Evolutionary conservation across 2,888 invertebrate genomes (phyloP).

Genomic region (Caenorhabditis sulstoni): DNA sequence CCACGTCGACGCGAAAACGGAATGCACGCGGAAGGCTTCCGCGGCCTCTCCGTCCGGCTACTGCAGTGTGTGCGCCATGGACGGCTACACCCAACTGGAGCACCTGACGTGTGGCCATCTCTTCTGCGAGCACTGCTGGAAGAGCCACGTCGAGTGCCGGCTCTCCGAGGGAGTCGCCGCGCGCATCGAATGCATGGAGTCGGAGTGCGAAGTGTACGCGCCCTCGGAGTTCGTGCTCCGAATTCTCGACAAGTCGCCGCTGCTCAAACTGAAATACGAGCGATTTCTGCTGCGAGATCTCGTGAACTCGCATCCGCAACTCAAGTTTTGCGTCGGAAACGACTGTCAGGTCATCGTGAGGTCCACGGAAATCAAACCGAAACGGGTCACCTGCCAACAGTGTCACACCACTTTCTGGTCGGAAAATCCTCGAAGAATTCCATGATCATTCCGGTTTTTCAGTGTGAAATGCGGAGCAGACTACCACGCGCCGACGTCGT

Average conservation of each 20-base stretch:
- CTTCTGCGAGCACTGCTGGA: conserved; percentile 98
- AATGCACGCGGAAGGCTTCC: conserved; percentile 13
- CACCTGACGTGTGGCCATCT: conserved; percentile 83
- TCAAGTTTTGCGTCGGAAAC: conserved; percentile 93
- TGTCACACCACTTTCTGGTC: conserved; percentile 94
- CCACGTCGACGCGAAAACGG: conserved; percentile 40
- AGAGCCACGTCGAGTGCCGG: conserved; percentile 95
- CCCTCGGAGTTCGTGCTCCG: conserved; percentile 82
- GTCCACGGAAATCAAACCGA: conserved; percentile 88
- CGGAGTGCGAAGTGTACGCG: conserved; percentile 93
- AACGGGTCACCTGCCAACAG: conserved; percentile 90
- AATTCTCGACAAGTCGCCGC: conserved; percentile 54
- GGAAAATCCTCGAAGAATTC: background rate
- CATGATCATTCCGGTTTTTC: conserved; percentile 28
- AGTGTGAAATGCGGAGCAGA: conserved; percentile 94
- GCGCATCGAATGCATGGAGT: conserved; percentile 97
- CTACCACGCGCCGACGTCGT: conserved; percentile 98
- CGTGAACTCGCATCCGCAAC: conserved; percentile 86
- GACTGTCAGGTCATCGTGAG: conserved; percentile 86
- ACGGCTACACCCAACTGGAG: conserved; percentile 40
- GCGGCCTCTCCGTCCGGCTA: conserved; percentile 34
- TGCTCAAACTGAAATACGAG: conserved; percentile 86
- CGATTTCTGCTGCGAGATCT: conserved; percentile 96
- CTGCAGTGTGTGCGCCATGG: conserved; percentile 63
- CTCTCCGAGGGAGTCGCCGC: conserved; percentile 81